These are phyloP conservation scores for Hypsopygia costalis DNA, from an alignment of 2,888 invertebrate species.

Conservation along the genomic window DNA sequence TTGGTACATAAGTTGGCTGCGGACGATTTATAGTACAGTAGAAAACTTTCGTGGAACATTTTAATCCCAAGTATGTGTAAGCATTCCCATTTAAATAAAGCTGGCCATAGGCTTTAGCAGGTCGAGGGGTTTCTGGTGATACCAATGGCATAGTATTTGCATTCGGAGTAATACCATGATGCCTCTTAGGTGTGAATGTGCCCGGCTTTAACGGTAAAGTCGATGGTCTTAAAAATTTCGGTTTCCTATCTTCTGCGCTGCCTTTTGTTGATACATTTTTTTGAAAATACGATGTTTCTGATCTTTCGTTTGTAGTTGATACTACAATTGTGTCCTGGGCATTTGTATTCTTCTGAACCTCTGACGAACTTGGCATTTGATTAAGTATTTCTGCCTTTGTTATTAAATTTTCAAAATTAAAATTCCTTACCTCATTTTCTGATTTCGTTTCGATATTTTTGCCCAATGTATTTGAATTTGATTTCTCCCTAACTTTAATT, in stretches of 20 bases:
- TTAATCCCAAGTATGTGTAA: slow-evolving; percentile 94
- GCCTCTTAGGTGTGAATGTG: slow-evolving; percentile 89
- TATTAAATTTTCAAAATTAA: slow-evolving; percentile 75
- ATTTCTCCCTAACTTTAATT: slow-evolving; percentile 48
- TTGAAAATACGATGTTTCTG: slow-evolving; percentile 73
- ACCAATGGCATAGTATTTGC: slow-evolving; percentile 91
- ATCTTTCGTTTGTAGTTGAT: slow-evolving; percentile 56
- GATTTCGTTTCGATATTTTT: slow-evolving; percentile 44
- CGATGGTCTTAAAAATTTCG: slow-evolving; percentile 89
- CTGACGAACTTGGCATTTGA: slow-evolving; percentile 63
- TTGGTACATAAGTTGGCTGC: slow-evolving; percentile 96
- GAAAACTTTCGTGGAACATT: slow-evolving; percentile 93
- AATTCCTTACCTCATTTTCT: slow-evolving; percentile 60
- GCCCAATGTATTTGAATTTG: slow-evolving; percentile 23
- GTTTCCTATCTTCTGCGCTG: slow-evolving; percentile 63
- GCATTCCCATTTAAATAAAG: slow-evolving; percentile 94
- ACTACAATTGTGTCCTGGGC: slow-evolving; percentile 41
- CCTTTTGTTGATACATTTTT: slow-evolving; percentile 53
- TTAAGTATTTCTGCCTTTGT: slow-evolving; percentile 75
- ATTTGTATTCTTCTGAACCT: slow-evolving; percentile 61
- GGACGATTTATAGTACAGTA: slow-evolving; percentile 96
- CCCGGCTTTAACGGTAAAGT: slow-evolving; percentile 92
- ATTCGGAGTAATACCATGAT: slow-evolving; percentile 90
- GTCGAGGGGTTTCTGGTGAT: slow-evolving; percentile 94
- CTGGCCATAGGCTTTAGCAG: slow-evolving; percentile 93